These are phyloP conservation scores for Gasterosteus aculeatus DNA, from an alignment of 2,113 vertebrate genomes.

Conservation along the genomic window DNA sequence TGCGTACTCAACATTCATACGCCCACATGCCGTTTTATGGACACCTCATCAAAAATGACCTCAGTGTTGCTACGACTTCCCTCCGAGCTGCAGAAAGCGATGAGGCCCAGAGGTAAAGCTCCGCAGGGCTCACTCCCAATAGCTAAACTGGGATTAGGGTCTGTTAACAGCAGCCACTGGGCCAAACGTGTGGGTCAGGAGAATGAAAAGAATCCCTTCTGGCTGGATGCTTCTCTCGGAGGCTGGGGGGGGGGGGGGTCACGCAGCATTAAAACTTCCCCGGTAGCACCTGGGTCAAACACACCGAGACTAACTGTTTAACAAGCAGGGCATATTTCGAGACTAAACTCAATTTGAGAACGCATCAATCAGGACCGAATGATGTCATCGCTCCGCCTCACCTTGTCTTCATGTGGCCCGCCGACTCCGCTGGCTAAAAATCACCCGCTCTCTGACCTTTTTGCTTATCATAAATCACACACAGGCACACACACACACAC, in stretches of 20 bases:
- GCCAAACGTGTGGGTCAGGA: background rate
- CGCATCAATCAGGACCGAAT: slow-evolving; percentile 54
- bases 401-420: slow-evolving; percentile 47
- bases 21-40: background rate
- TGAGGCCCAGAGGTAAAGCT: slow-evolving; percentile 16
- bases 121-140: slow-evolving; percentile 17
- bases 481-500: background rate
- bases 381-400: slow-evolving; percentile 44
- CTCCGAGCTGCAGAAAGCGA: slow-evolving; percentile 1
- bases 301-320: slow-evolving; percentile 2
- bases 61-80: slow-evolving; percentile 9
- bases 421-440: slow-evolving; percentile 36
- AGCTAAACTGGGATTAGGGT: slow-evolving; percentile 3
- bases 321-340: slow-evolving; percentile 15
- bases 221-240: slow-evolving; percentile 1
- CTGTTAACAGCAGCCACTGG: slow-evolving; percentile 30
- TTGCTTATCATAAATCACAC: slow-evolving; percentile 75
- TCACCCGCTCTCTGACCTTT: slow-evolving; percentile 76
- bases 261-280: background rate
- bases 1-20: background rate
- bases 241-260: background rate
- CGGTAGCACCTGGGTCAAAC: slow-evolving; percentile 18
- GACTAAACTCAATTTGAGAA: slow-evolving; percentile 30
- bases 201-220: slow-evolving; percentile 1
- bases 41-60: background rate